These are phyloP conservation scores for Lithophane leautieri DNA, from an alignment of 2,888 invertebrate genomes.

Conservation along the genomic window DNA sequence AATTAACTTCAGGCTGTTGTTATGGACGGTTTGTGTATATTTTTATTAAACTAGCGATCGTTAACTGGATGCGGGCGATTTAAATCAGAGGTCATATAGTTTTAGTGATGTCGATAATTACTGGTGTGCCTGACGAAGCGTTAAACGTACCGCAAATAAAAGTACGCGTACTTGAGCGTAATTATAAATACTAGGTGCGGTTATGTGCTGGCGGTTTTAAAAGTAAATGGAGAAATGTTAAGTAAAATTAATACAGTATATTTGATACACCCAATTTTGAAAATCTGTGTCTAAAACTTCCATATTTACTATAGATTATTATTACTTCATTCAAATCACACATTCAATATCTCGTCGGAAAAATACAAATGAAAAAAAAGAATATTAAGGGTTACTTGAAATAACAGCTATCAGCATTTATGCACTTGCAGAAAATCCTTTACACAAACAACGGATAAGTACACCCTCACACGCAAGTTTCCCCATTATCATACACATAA, in stretches of 20 bases:
- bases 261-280: no score
- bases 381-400: background rate
- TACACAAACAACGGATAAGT: slow-evolving; percentile 3
- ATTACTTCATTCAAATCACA: background rate
- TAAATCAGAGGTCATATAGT: slow-evolving; percentile 81
- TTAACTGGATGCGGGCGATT: slow-evolving; percentile 75
- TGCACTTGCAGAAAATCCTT: background rate
- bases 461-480: slow-evolving; percentile 19
- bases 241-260: no score
- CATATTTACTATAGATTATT: no score
- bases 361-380: background rate
- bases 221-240: background rate
- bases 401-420: background rate
- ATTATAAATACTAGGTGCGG: slow-evolving; percentile 11
- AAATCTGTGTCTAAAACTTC: no score
- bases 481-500: slow-evolving; percentile 40
- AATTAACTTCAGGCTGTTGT: slow-evolving; percentile 65
- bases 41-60: slow-evolving; percentile 73
- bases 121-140: slow-evolving; percentile 63
- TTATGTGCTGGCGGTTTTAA: slow-evolving; percentile 22
- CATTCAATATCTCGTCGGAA: background rate
- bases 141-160: slow-evolving; percentile 57
- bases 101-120: slow-evolving; percentile 81
- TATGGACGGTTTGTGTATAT: slow-evolving; percentile 58
- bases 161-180: slow-evolving; percentile 30